Percentiles rank a stretch among this genome's conserved stretches.
Conservation (phyloP, 2,113 vertebrate species). For the Larimichthys crocea region DNA sequence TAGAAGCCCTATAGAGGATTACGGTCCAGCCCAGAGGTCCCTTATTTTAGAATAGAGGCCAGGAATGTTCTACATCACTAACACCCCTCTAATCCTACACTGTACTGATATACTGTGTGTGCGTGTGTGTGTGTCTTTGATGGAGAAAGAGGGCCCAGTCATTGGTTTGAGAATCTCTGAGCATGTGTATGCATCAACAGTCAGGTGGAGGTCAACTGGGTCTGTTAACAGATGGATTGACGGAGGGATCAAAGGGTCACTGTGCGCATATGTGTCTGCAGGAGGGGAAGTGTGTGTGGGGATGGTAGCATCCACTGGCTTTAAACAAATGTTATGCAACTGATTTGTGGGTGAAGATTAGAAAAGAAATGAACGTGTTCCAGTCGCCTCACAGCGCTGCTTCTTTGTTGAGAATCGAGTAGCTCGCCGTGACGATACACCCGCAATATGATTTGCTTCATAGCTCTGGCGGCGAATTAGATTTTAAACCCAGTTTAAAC, state of each 20-base stretch:
- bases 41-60: constrained; percentile 50
- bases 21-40: constrained; percentile 38
- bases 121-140: constrained; percentile 22
- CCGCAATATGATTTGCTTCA: neutral
- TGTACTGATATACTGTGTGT: neutral
- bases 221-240: constrained; percentile 75
- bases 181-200: constrained; percentile 65
- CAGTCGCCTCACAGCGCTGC: neutral
- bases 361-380: constrained; percentile 13
- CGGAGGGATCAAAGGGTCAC: constrained; percentile 58
- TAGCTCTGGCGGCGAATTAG: neutral
- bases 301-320: neutral
- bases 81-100: constrained; percentile 58
- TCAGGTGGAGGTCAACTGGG: constrained; percentile 67
- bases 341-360: constrained; percentile 31
- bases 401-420: neutral
- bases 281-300: neutral
- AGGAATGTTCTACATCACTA: constrained; percentile 64
- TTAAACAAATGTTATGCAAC: constrained; percentile 19
- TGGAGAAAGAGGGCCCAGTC: constrained; percentile 12
- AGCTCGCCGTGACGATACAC: neutral
- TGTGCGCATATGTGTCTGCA: neutral
- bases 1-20: constrained; percentile 62
- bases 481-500: constrained; percentile 19
- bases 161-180: constrained; percentile 35